Evolutionary conservation across 2,888 invertebrate genomes (phyloP).

Genomic region (Cremastinae sp.): DNA sequence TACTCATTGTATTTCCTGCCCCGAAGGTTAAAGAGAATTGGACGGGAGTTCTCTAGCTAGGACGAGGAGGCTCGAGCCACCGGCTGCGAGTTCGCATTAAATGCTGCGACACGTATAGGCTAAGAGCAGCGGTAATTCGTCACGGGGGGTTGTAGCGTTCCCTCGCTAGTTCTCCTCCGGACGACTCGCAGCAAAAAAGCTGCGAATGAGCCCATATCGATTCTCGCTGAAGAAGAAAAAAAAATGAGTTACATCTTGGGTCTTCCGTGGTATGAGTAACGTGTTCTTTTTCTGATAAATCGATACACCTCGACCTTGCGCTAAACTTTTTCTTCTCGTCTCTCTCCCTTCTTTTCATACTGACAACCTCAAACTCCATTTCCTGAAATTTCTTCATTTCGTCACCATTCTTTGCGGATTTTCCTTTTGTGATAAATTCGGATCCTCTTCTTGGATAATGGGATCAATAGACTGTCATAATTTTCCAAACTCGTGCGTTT

Average conservation of each 20-base stretch:
- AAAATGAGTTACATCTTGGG: background rate
- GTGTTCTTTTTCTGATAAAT: background rate
- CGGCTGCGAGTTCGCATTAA: constrained; percentile 72
- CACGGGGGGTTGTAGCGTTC: constrained; percentile 73
- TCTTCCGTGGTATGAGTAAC: background rate
- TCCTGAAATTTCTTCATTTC: too few relatives aligned
- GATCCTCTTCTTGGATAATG: too few relatives aligned
- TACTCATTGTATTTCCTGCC: constrained; percentile 74
- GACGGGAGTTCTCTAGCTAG: constrained; percentile 70
- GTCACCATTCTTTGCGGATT: background rate
- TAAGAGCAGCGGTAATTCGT: constrained; percentile 79
- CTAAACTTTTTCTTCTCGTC: constrained; percentile 13
- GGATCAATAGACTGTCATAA: too few relatives aligned
- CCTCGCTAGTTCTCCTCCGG: constrained; percentile 66
- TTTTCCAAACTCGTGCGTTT: too few relatives aligned
- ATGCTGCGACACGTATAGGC: constrained; percentile 73
- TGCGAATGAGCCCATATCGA: constrained; percentile 29
- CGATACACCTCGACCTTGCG: constrained; percentile 17
- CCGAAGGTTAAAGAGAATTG: constrained; percentile 77
- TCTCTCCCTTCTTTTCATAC: constrained; percentile 13
- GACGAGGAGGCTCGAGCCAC: constrained; percentile 65
- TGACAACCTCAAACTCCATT: constrained; percentile 32
- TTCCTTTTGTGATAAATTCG: too few relatives aligned
- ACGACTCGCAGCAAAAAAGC: constrained; percentile 31
- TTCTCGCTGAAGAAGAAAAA: background rate